Evolutionary conservation across 2,888 invertebrate genomes (phyloP).

Genomic region (Tanypteryx hageni): DNA sequence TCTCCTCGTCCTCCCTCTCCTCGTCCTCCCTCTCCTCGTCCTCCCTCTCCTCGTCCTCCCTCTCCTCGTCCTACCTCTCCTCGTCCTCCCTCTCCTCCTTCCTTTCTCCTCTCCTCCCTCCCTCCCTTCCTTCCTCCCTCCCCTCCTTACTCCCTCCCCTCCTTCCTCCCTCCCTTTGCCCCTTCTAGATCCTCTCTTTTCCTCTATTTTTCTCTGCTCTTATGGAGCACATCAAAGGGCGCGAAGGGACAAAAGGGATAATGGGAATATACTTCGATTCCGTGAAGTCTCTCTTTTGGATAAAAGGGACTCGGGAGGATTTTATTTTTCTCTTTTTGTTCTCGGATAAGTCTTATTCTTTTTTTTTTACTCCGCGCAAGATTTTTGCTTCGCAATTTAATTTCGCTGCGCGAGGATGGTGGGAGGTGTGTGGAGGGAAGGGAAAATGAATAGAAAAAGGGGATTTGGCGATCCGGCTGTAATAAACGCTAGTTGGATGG

Average conservation of each 20-base stretch:
- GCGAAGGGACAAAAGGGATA: background rate
- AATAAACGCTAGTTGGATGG: background rate
- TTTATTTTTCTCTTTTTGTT: background rate
- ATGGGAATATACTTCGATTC: background rate
- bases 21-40: too few species aligned
- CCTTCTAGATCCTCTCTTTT: background rate
- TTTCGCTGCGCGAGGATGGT: background rate
- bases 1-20: too few species aligned
- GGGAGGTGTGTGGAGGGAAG: background rate
- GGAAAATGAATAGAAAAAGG: background rate
- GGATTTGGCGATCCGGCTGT: background rate
- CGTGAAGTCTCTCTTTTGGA: background rate
- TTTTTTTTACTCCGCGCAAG: background rate
- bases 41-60: too few species aligned
- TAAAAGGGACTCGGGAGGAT: background rate
- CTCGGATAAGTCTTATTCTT: background rate
- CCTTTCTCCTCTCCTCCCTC: background rate
- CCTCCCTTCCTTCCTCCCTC: background rate
- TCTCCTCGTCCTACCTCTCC: too few species aligned
- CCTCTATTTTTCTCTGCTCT: background rate
- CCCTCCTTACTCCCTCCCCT: background rate
- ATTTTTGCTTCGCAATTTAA: background rate
- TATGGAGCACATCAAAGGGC: background rate
- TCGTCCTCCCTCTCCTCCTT: too few species aligned
- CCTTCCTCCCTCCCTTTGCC: background rate